These are phyloP conservation scores for Dinothrombium tinctorium DNA, from an alignment of 1,140 invertebrate species.

Conservation along the genomic window DNA sequence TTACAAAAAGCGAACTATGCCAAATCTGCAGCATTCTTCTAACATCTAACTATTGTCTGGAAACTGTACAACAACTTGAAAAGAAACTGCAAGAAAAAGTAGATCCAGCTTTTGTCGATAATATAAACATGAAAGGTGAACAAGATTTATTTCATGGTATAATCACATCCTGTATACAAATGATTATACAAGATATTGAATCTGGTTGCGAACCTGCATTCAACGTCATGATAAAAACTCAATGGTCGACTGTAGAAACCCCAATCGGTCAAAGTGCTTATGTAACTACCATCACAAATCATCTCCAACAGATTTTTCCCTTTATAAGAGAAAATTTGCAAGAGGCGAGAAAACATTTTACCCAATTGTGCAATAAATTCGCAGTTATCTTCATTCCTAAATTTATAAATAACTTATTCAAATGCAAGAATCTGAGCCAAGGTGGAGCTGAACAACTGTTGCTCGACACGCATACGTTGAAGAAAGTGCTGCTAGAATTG, in stretches of 20 bases:
- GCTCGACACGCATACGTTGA: slow-evolving; percentile 87
- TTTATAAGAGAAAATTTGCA: slow-evolving; percentile 71
- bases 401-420: slow-evolving; percentile 74
- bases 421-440: slow-evolving; percentile 75
- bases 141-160: slow-evolving; percentile 76
- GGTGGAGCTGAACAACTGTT: slow-evolving; percentile 85
- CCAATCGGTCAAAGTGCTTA: slow-evolving; percentile 94
- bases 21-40: slow-evolving; percentile 76
- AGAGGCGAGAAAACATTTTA: slow-evolving; percentile 89
- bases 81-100: slow-evolving; percentile 90
- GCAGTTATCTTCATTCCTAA: slow-evolving; percentile 82
- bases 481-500: slow-evolving; percentile 80
- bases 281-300: slow-evolving; percentile 62
- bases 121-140: slow-evolving; percentile 70
- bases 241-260: slow-evolving; percentile 69
- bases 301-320: slow-evolving; percentile 69
- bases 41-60: slow-evolving; percentile 92
- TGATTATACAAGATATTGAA: slow-evolving; percentile 75
- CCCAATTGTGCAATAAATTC: slow-evolving; percentile 89
- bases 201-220: slow-evolving; percentile 74
- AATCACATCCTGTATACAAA: slow-evolving; percentile 1
- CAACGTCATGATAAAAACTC: slow-evolving; percentile 72
- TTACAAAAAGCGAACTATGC: slow-evolving; percentile 62
- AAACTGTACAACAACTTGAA: slow-evolving; percentile 86
- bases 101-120: slow-evolving; percentile 36